phyloP scores from a whole-genome alignment of 2,888 invertebrate genomes.

The Cerceris rybyensis region DNA sequence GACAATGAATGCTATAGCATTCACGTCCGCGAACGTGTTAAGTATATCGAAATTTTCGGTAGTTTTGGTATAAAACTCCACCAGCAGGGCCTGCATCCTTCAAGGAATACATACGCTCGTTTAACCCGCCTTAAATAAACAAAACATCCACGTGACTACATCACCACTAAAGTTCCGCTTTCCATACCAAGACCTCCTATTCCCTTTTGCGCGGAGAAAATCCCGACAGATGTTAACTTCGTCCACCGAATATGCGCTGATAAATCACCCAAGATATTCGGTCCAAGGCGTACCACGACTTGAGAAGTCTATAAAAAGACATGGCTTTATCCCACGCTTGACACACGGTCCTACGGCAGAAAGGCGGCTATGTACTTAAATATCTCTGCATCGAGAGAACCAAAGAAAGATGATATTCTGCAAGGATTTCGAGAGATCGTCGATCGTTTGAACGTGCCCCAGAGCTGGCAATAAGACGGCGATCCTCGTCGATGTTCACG shows the following conservation, averaged over 20 bases:
- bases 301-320: background rate
- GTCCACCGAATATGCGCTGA: background rate
- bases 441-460: slow-evolving; percentile 40
- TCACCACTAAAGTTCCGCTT: too few relatives aligned
- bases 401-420: slow-evolving; percentile 25
- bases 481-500: slow-evolving; percentile 45
- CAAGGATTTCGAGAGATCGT: slow-evolving; percentile 37
- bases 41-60: too few relatives aligned
- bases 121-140: too few relatives aligned
- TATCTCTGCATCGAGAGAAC: background rate
- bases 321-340: background rate
- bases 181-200: too few relatives aligned
- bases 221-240: background rate
- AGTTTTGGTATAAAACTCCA: too few relatives aligned
- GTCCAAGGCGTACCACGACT: background rate
- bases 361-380: background rate
- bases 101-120: too few relatives aligned
- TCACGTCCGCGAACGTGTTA: too few relatives aligned
- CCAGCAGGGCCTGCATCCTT: too few relatives aligned
- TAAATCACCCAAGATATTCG: background rate
- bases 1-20: too few relatives aligned
- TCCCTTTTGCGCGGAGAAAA: too few relatives aligned
- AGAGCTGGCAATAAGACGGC: slow-evolving; percentile 32
- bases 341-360: background rate
- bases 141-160: too few relatives aligned